phyloP scores from a whole-genome alignment of 2,113 vertebrate genomes.

The Thunnus thynnus region DNA sequence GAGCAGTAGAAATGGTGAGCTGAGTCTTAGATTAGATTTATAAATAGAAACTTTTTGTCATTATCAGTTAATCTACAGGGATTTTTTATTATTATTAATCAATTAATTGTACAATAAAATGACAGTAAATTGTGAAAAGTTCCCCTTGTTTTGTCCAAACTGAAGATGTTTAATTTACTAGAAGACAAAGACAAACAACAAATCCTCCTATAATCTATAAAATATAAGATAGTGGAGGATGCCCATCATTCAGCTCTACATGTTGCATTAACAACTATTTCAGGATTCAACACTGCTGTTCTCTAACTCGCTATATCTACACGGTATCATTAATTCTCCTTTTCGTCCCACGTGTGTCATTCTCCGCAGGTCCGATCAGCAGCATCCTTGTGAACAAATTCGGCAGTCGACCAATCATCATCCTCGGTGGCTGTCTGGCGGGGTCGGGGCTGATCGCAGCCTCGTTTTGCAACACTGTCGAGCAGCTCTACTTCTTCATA shows the following conservation, averaged over 20 bases:
- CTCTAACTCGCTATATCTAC: no score
- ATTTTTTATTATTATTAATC: not conserved
- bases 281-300: not conserved
- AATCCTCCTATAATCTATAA: no score
- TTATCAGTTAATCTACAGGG: no score
- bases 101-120: not conserved
- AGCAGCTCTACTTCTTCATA: constrained; percentile 94
- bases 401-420: constrained; percentile 94
- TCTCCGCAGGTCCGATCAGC: constrained; percentile 91
- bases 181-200: no score
- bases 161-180: no score
- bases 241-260: no score
- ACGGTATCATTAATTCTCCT: no score
- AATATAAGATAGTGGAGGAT: no score
- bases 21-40: not conserved
- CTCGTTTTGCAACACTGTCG: constrained; percentile 94
- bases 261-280: not conserved
- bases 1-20: not conserved
- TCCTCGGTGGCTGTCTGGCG: constrained; percentile 88
- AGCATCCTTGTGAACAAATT: constrained; percentile 96
- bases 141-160: no score
- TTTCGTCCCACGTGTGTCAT: no score
- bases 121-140: no score
- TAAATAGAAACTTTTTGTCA: no score
- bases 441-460: constrained; percentile 89